Base-by-base conservation (phyloP, 2,888 invertebrate species). In the Meganola albula region DNA sequence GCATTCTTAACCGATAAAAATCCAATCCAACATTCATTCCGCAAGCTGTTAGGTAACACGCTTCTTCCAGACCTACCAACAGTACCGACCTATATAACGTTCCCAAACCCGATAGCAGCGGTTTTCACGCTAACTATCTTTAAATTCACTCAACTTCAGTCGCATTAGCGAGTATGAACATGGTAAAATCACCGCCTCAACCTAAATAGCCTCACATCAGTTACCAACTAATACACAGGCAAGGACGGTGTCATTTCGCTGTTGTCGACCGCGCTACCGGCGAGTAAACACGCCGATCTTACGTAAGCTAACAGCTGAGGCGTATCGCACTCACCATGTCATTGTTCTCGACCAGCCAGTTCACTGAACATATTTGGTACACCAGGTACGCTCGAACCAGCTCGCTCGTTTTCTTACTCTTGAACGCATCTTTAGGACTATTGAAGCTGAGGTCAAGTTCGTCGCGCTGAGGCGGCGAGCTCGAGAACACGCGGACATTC, bases 341-440 rank as follows among this genome's bases (percentile, higher is more conserved):
- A 72, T 98, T 97, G 85, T 98, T 91, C 71, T 96, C 94, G 51
- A 98, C 98, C 53, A 98, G 80, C 73, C 91, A 92, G 64, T 93
- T 91, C 66, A 94, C 88, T 35, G 95, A 93, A 83, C 98, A 98
- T 73, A 98, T 87, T 70, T 93, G 91, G 82, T 98, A 97, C 53
- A 98, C 98, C 65, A 97, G 61, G 73, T 96, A 93, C 22, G 96
- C 97, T 49, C 98, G 89, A 30, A 97, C 68, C 53, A 99, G 89
- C 83, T 99, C 98, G 85, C 90, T 91, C 52, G 94, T 97, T 58
- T 95, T 96, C 88, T 98, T 98, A 84, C 97, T 97, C 77, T 96
- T 95, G 88, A 96, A 99, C 12, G 98, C 94, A 53, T 96, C 96
- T 59, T 91, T 88, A 12, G 95, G 92, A 88, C 96, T 94, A 77